Conservation (phyloP, 2,888 invertebrate genomes). For the Hermodice carunculata region DNA sequence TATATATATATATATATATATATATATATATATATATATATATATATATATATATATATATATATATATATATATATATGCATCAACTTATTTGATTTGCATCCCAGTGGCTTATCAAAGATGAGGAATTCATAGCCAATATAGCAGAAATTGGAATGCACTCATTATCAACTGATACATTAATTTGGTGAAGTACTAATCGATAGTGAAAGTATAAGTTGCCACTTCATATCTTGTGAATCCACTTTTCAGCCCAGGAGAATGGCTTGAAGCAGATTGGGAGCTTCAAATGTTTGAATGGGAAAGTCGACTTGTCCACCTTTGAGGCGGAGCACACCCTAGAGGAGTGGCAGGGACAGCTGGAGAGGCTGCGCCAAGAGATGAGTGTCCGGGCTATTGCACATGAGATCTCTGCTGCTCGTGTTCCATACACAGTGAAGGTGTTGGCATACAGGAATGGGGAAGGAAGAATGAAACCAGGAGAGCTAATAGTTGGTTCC, state of each 20-base stretch:
- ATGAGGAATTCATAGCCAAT: too few relatives aligned
- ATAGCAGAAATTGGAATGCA: too few relatives aligned
- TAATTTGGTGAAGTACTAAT: too few relatives aligned
- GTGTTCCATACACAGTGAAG: slow-evolving; percentile 61
- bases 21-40: too few relatives aligned
- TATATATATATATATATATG: slow-evolving; percentile 6
- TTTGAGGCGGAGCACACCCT: slow-evolving; percentile 65
- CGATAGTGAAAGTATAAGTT: too few relatives aligned
- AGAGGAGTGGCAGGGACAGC: slow-evolving; percentile 58
- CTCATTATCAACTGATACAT: too few relatives aligned
- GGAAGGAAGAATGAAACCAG: slow-evolving; percentile 61
- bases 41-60: neutral
- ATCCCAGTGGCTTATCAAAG: neutral
- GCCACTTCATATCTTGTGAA: too few relatives aligned
- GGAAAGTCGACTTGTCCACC: slow-evolving; percentile 68
- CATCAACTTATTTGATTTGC: neutral
- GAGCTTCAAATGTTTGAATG: slow-evolving; percentile 67
- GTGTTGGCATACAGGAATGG: slow-evolving; percentile 68
- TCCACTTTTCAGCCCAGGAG: slow-evolving; percentile 41
- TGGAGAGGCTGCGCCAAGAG: slow-evolving; percentile 56
- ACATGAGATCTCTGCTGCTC: slow-evolving; percentile 63
- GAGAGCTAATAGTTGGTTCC: slow-evolving; percentile 65
- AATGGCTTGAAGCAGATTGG: slow-evolving; percentile 60
- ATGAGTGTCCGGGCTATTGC: slow-evolving; percentile 57
- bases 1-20: too few relatives aligned